These are phyloP conservation scores for Aphidius colemani DNA, from an alignment of 2,888 invertebrate genomes.

Conservation along the genomic window DNA sequence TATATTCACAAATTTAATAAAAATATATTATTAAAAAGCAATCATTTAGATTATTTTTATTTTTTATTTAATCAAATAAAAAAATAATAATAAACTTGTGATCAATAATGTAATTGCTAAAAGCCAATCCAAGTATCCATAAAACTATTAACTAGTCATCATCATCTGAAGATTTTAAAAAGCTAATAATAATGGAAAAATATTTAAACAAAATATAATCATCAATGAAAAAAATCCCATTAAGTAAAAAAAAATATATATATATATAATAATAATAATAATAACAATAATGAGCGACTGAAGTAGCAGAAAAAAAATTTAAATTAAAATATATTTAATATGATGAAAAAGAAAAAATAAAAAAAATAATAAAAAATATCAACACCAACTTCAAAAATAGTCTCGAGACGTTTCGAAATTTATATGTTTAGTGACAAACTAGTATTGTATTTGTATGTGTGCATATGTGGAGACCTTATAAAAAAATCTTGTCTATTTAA, in stretches of 20 bases:
- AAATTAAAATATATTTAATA: too few species aligned
- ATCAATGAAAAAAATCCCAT: neutral
- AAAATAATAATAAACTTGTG: too few species aligned
- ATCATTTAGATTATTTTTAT: too few species aligned
- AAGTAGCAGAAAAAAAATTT: too few species aligned
- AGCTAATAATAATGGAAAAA: neutral
- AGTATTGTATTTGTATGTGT: neutral
- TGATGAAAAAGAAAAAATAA: neutral
- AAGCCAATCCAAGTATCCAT: too few species aligned
- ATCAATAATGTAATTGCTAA: too few species aligned
- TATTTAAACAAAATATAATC: neutral
- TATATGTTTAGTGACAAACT: conserved; percentile 10
- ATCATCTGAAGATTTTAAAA: neutral
- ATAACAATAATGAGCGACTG: too few species aligned
- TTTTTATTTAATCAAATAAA: too few species aligned
- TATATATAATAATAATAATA: too few species aligned
- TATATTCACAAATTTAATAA: too few species aligned
- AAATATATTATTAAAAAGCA: too few species aligned
- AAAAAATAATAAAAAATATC: neutral
- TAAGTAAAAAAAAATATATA: neutral
- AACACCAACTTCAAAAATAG: conserved; percentile 14
- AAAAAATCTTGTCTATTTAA: neutral
- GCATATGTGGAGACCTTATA: neutral
- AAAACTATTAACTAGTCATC: too few species aligned
- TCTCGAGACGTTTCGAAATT: conserved; percentile 8